phyloP scores from a whole-genome alignment of 1,140 invertebrate genomes.

The Ptiloglossa arizonensis region DNA sequence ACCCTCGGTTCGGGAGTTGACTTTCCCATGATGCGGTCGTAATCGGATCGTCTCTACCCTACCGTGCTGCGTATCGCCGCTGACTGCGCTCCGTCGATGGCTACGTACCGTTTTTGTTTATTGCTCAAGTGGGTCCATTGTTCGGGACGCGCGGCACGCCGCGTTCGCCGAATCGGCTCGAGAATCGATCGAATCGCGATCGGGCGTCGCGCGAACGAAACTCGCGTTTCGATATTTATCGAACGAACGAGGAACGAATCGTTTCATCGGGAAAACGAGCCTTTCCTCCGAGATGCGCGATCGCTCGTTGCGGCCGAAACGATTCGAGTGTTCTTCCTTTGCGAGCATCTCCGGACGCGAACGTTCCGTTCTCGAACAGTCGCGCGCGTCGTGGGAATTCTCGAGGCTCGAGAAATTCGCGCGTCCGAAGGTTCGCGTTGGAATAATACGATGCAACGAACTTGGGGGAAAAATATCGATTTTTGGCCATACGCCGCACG shows the following conservation, averaged over 20 bases:
- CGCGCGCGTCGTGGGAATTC: conserved; percentile 38
- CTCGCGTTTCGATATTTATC: no score
- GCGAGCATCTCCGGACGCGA: no score
- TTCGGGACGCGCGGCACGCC: neutral
- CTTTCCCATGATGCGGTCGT: conserved; percentile 79
- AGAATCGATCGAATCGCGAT: conserved; percentile 31
- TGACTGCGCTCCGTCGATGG: neutral
- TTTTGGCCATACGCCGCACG: conserved; percentile 48
- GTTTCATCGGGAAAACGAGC: no score
- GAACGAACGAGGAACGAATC: no score
- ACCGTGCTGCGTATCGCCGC: conserved; percentile 23
- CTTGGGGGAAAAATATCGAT: conserved; percentile 59
- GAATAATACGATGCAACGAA: conserved; percentile 50
- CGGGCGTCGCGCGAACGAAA: neutral
- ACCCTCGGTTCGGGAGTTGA: conserved; percentile 69
- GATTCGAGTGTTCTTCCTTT: no score
- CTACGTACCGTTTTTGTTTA: conserved; percentile 45
- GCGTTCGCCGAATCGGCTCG: neutral
- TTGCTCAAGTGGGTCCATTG: conserved; percentile 43
- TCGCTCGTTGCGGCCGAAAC: no score
- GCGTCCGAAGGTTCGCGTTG: conserved; percentile 33
- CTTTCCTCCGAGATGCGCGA: no score
- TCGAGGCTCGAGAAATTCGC: conserved; percentile 28
- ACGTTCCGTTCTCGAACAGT: neutral
- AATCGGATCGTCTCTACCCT: conserved; percentile 77